Percentiles rank a stretch among this genome's conserved stretches.
Conservation (phyloP, 2,113 vertebrate genomes). For the Chloebia gouldiae region DNA sequence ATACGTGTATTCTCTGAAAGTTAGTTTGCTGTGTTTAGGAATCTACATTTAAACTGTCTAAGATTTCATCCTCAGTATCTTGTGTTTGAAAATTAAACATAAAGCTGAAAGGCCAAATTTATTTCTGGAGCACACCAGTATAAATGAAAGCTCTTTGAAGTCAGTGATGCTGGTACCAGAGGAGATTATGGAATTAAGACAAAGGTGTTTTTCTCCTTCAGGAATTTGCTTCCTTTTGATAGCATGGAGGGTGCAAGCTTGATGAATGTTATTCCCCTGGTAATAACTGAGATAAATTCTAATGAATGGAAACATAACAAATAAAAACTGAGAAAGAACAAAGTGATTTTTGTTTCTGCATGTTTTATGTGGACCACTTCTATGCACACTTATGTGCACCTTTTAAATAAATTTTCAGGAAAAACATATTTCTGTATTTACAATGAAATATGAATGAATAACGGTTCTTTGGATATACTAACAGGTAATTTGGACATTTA, state of each 20-base stretch:
- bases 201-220: neutral
- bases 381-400: neutral
- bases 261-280: neutral
- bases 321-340: neutral
- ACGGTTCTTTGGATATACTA: neutral
- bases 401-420: neutral
- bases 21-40: neutral
- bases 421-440: neutral
- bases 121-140: neutral
- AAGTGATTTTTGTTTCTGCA: neutral
- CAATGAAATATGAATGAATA: neutral
- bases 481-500: neutral
- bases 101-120: neutral
- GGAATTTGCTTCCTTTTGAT: neutral
- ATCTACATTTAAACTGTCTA: neutral
- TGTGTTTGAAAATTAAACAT: neutral
- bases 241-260: neutral
- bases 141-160: neutral
- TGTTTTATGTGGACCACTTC: neutral
- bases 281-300: neutral
- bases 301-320: neutral
- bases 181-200: neutral
- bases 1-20: neutral
- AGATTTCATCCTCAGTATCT: neutral
- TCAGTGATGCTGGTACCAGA: neutral